Percentiles rank a stretch among this genome's conserved stretches.
Evolutionary conservation across 2,113 vertebrate species (phyloP).

Genomic region (Azemiops feae): DNA sequence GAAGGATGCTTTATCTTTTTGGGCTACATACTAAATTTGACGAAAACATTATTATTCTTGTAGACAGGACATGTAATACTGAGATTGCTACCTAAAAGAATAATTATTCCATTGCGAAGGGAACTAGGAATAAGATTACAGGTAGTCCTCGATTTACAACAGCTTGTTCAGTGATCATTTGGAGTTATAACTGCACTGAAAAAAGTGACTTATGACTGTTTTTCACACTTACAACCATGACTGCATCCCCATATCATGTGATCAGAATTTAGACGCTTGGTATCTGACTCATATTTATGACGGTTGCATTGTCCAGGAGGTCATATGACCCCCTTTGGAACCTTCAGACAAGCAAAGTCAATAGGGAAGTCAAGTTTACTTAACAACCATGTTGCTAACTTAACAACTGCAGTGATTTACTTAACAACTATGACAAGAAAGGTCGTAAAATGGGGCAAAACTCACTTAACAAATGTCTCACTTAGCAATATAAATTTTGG

Average conservation of each 20-base stretch:
- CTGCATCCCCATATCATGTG: no score
- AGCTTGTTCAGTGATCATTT: background rate
- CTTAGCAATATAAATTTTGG: background rate
- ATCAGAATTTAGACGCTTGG: background rate
- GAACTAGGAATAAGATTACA: slow-evolving; percentile 15
- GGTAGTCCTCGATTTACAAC: background rate
- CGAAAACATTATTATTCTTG: background rate
- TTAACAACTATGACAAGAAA: background rate
- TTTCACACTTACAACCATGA: background rate
- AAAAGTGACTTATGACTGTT: background rate
- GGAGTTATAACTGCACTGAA: background rate
- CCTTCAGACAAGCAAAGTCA: background rate
- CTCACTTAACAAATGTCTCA: background rate
- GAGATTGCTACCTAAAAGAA: background rate
- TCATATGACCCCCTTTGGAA: background rate
- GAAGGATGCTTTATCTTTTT: background rate
- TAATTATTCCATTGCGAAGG: background rate
- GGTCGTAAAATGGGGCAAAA: background rate
- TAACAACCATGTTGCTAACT: background rate
- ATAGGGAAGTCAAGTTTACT: background rate
- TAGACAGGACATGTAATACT: background rate
- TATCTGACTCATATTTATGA: background rate
- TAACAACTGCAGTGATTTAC: background rate
- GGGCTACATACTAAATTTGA: background rate
- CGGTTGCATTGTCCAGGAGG: background rate